Evolutionary conservation across 2,113 vertebrate species (phyloP).

Genomic region (Agapornis roseicollis): DNA sequence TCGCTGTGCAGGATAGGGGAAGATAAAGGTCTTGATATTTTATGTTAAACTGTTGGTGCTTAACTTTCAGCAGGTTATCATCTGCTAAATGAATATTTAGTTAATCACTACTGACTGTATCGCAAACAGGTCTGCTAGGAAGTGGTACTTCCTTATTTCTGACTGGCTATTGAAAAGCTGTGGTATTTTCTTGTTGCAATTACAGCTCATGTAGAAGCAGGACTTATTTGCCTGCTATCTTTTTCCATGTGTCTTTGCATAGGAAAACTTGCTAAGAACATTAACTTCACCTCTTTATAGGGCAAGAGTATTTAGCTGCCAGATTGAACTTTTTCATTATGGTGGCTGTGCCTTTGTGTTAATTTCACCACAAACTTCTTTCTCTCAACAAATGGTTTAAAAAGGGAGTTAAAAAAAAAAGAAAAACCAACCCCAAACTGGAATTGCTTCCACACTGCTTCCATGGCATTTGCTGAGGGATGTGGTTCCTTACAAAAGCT

Average conservation of each 20-base stretch:
- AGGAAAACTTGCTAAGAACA: not conserved
- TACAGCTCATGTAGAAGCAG: not conserved
- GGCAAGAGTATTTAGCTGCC: not conserved
- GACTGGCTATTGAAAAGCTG: not conserved
- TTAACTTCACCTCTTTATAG: not conserved
- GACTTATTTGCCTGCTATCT: not conserved
- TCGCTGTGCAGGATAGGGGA: not conserved
- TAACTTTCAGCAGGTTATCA: not conserved
- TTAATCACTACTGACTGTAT: not conserved
- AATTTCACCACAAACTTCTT: not conserved
- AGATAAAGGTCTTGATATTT: not conserved
- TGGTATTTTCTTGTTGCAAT: not conserved
- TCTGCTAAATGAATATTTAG: not conserved
- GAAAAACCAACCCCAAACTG: not conserved
- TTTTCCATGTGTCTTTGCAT: not conserved
- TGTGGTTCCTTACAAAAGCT: not conserved
- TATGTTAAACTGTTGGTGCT: not conserved
- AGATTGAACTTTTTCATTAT: not conserved
- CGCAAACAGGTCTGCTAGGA: not conserved
- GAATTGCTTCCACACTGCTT: not conserved
- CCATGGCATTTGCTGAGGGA: not conserved
- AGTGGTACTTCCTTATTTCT: not conserved
- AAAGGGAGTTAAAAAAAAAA: not conserved
- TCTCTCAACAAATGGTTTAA: not conserved
- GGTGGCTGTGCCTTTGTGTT: not conserved